Conservation (phyloP, 2,888 invertebrate genomes). For the Corythucha ciliata region DNA sequence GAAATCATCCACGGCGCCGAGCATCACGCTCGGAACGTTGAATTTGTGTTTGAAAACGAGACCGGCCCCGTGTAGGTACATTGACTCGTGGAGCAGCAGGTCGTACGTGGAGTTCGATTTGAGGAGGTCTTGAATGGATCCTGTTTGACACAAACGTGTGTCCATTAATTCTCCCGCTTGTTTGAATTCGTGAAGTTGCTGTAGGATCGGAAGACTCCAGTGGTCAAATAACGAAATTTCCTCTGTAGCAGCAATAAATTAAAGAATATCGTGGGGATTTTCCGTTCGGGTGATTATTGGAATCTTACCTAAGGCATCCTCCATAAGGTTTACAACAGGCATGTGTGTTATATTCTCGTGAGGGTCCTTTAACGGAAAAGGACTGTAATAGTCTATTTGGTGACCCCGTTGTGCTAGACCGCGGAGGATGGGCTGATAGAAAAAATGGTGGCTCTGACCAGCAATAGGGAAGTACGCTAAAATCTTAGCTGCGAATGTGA, state of each 20-base stretch:
- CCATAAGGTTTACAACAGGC: neutral
- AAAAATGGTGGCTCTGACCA: too few relatives aligned
- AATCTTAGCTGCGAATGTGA: too few relatives aligned
- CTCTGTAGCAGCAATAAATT: neutral
- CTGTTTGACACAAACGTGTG: neutral
- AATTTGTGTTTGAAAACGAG: conserved; percentile 26
- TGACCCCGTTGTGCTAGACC: too few relatives aligned
- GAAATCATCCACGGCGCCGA: conserved; percentile 8
- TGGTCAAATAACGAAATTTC: neutral
- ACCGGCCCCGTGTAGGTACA: conserved; percentile 19
- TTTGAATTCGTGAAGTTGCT: neutral
- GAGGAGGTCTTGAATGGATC: conserved; percentile 1
- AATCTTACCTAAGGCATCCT: too few relatives aligned
- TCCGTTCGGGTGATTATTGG: neutral
- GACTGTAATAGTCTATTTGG: too few relatives aligned
- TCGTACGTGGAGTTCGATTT: conserved; percentile 21
- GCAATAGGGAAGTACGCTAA: too few relatives aligned
- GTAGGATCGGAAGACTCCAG: neutral
- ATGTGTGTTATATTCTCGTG: neutral
- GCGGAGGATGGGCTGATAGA: too few relatives aligned
- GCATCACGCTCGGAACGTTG: conserved; percentile 18
- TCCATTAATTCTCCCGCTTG: neutral
- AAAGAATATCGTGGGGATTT: neutral
- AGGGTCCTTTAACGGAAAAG: neutral
- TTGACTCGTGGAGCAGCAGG: conserved; percentile 17